Conservation (phyloP, 2,113 vertebrate species). For the Prunella himalayana region DNA sequence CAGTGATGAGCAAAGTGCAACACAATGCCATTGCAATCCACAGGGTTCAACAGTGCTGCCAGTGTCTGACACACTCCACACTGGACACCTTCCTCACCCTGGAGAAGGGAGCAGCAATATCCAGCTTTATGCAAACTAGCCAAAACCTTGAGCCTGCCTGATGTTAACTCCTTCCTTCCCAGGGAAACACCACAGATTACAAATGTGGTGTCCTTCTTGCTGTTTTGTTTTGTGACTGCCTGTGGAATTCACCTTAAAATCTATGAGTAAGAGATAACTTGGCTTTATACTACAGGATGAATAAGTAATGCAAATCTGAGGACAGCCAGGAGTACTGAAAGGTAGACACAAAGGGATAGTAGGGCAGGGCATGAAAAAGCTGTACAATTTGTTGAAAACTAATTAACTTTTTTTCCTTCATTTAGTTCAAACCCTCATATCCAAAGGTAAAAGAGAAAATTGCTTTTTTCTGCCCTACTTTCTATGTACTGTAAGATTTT, state of each 20-base stretch:
- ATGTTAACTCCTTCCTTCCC: not conserved
- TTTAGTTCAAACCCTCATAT: not conserved
- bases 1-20: not conserved
- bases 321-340: not conserved
- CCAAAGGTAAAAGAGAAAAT: not conserved
- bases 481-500: not conserved
- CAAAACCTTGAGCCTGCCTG: not conserved
- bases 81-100: not conserved
- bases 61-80: not conserved
- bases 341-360: not conserved
- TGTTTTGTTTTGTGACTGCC: not conserved
- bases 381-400: not conserved
- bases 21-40: not conserved
- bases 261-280: not conserved
- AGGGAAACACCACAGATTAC: not conserved
- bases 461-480: not conserved
- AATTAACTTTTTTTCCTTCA: not conserved
- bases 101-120: not conserved
- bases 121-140: not conserved
- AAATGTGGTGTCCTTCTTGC: not conserved
- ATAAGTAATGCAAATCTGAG: not conserved
- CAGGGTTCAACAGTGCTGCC: not conserved
- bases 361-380: not conserved
- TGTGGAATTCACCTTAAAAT: not conserved
- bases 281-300: not conserved